A percentile compares a stretch with the other conserved stretches of the same genome.
These are phyloP conservation scores for Falco rusticolus DNA, from an alignment of 2,797 vertebrate species.

Conservation along the genomic window DNA sequence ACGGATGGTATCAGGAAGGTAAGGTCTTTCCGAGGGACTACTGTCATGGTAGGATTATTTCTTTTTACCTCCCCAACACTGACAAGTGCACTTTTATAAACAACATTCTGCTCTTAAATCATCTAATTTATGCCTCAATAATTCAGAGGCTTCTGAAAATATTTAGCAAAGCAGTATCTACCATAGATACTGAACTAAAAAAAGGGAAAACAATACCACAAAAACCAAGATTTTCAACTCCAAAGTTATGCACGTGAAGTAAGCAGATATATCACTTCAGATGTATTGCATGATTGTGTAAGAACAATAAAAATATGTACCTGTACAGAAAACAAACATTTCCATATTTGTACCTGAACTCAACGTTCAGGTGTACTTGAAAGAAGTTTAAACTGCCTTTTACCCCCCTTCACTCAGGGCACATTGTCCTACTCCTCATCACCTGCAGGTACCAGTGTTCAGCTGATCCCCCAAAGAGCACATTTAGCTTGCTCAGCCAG, in stretches of 20 bases:
- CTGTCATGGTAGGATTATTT: not conserved
- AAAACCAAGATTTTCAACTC: not conserved
- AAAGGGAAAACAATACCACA: not conserved
- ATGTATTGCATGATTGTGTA: not conserved
- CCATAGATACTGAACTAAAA: not conserved
- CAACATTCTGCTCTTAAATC: not conserved
- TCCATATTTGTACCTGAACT: not conserved
- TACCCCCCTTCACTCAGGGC: not conserved
- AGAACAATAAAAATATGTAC: not conserved
- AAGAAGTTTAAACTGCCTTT: not conserved
- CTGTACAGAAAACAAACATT: not conserved
- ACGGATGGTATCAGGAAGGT: conserved; percentile 38
- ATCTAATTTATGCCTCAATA: conserved; percentile 7
- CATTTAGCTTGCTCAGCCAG: not conserved
- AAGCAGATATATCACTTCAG: not conserved
- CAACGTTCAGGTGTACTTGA: not conserved
- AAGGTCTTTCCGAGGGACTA: not conserved
- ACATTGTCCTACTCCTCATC: not conserved
- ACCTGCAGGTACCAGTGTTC: not conserved
- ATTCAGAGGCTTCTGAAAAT: conserved; percentile 1
- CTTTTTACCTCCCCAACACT: not conserved
- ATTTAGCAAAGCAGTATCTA: not conserved
- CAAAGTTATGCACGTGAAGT: not conserved
- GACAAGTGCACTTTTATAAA: not conserved
- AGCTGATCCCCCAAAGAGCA: not conserved